Base-by-base conservation (phyloP, 2,888 invertebrate genomes). In the Chrysolina americana region DNA sequence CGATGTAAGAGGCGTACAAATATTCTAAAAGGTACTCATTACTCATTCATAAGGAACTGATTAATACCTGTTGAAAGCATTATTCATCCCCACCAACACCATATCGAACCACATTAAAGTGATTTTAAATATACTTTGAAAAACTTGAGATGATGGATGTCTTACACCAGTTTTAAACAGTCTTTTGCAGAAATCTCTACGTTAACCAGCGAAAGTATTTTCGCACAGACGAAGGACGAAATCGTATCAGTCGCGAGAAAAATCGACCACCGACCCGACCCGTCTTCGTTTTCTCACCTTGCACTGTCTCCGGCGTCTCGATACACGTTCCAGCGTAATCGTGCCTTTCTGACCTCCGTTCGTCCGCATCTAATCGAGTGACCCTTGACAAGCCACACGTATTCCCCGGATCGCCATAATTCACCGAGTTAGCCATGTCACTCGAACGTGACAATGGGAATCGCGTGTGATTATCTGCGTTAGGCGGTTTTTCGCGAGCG, bases 371-470 rank as follows among this genome's bases (percentile, higher is more conserved):
- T 84, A 86, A 87, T 85, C 84, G 80, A 81, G 83, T 85, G 87
- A 86, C 87, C 87, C 85, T 83, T 86, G 86, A 86, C 86, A 86
- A 86, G 86, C 81, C 84, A 82, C 86, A 86, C 87, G 87, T 86
- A 86, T 80, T 81, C 81, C 76, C 79, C 80, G 80, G 83, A 82
- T 83, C 83, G 82, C 83, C 81, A 82, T 84, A 85, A 85, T 86
- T 86, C 83, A 81, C 83, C 82, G 82, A 84, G 81, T 85, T 84
- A 82, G 82, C 83, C 85, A 82, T 86, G 86, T 86, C 86, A 86
- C 84, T 82, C 82, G 86, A 81, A 86, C 86, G 86, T 86, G 86
- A 86, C 86, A 85, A 85, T 83, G 84, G 82, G 82, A 80, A 84
- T 83, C 85, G 85, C 85, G 84, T 83, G 84, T 82, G 83, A 83